Evolutionary conservation across 1,140 invertebrate genomes (phyloP), one percentile per base, ranked within the genome.

Genomic region (Drosophila seguyi): DNA sequence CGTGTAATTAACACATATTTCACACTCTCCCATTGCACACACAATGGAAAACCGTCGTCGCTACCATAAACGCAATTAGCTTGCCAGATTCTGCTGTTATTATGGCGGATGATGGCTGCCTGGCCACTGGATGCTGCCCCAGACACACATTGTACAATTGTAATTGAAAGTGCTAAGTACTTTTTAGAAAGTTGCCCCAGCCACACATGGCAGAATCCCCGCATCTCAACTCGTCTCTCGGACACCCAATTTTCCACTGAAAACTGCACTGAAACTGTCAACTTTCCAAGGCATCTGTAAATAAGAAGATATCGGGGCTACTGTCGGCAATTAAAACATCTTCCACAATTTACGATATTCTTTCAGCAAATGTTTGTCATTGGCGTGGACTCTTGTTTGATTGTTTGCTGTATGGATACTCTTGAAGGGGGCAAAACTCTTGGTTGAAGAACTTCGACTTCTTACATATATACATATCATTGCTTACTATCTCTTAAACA

Each of bases 121-220:
- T 18, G 60, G 20, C 20, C 52, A 36, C 36, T 62, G 63, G 44
- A 22, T 48, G 47, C 45, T 50, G 47, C 25, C 47, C n/a, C 25
- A 25, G 25, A 31, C 29, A 52, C 36, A 31, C 60, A 66, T 67
- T 69, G 62, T 55, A 67, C 62, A 45, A 69, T 67, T 59, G 52
- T 72, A 72, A 72, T 72, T 72, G 68, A 72, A 72, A 72, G 68
- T 72, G 68, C 68, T 72, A 72, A 72, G 68, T 72, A 72, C 68
- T 72, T 72, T 72, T 72, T 72, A 72, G 68, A 72, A 72, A 72
- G 68, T 71, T 72, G 68, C 68, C 44, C 42, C 66, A 27, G 36
- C 68, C 66, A 72, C 68, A 72, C 36, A 72, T 72, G 68, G 68
- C 68, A 72, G 68, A 72, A 71, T 56, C 11, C 50, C 48, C 39